Conservation (phyloP, 2,797 vertebrate species). For the Pipistrellus kuhlii region DNA sequence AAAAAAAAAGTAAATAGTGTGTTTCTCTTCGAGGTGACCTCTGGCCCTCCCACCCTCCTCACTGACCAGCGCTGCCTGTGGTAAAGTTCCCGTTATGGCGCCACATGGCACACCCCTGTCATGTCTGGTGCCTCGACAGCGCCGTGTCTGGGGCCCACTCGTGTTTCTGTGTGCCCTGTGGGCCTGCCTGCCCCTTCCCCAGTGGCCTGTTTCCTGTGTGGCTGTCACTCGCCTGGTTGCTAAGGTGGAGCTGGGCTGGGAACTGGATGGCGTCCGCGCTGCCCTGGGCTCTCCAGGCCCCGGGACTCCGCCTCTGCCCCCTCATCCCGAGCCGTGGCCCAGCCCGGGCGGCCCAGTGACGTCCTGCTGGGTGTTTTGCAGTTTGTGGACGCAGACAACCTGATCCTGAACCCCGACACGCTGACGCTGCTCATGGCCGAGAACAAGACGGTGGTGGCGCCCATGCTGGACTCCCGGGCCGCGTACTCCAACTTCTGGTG, state of each 20-base stretch:
- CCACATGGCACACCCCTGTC: fast-evolving
- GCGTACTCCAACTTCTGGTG: constrained; percentile 99
- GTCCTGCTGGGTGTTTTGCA: constrained; percentile 65
- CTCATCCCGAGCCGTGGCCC: background rate
- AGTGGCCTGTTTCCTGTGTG: background rate
- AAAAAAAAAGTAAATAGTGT: too few relatives aligned
- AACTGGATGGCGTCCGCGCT: background rate
- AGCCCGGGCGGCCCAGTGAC: background rate
- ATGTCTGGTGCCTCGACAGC: fast-evolving
- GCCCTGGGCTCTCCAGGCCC: background rate
- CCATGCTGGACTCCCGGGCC: constrained; percentile 95
- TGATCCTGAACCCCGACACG: constrained; percentile 91
- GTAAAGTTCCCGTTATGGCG: background rate
- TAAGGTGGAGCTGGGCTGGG: background rate
- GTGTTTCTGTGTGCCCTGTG: background rate
- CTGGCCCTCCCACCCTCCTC: background rate
- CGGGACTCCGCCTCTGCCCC: background rate
- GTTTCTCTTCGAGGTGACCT: background rate
- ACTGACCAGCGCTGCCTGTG: fast-evolving
- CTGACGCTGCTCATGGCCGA: constrained; percentile 92
- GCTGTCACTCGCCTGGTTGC: background rate
- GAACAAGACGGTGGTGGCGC: constrained; percentile 94
- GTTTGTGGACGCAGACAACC: constrained; percentile 94
- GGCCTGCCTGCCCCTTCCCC: background rate
- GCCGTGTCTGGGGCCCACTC: background rate